A percentile compares a stretch with the other conserved stretches of the same genome.
Conservation (phyloP, 1,140 invertebrate genomes). For the Mya arenaria region DNA sequence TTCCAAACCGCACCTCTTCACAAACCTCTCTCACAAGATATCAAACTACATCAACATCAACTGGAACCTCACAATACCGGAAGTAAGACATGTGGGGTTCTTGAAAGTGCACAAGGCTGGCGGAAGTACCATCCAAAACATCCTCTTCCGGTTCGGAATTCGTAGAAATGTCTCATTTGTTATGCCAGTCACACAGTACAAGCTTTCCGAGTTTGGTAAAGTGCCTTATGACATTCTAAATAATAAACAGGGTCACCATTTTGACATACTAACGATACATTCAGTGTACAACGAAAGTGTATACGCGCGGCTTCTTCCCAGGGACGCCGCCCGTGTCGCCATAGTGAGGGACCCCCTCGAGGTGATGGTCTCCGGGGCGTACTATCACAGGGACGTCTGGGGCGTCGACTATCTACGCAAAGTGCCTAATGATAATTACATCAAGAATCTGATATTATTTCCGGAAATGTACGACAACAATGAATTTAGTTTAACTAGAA, state of each 20-base stretch:
- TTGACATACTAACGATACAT: slow-evolving; percentile 55
- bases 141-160: slow-evolving; percentile 54
- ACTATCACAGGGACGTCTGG: slow-evolving; percentile 60
- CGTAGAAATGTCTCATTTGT: slow-evolving; percentile 48
- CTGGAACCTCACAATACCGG: not conserved
- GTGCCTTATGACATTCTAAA: not conserved
- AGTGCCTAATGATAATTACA: slow-evolving; percentile 22
- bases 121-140: slow-evolving; percentile 57
- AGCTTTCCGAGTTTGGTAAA: slow-evolving; percentile 31
- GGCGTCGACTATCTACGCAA: slow-evolving; percentile 3
- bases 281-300: slow-evolving; percentile 25
- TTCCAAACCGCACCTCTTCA: too few relatives aligned
- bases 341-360: slow-evolving; percentile 53
- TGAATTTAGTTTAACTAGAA: slow-evolving; percentile 52
- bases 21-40: not conserved
- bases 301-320: slow-evolving; percentile 40
- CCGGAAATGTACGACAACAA: slow-evolving; percentile 42
- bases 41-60: not conserved
- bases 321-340: slow-evolving; percentile 42
- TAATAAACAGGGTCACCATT: slow-evolving; percentile 14
- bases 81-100: slow-evolving; percentile 53
- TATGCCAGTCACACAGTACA: slow-evolving; percentile 35
- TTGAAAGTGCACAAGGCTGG: slow-evolving; percentile 62
- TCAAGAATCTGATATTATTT: slow-evolving; percentile 49
- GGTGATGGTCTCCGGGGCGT: slow-evolving; percentile 50